A percentile compares a stretch with the other conserved stretches of the same genome.
Evolutionary conservation across 2,113 vertebrate genomes (phyloP).

Genomic region (Apodemus sylvaticus): DNA sequence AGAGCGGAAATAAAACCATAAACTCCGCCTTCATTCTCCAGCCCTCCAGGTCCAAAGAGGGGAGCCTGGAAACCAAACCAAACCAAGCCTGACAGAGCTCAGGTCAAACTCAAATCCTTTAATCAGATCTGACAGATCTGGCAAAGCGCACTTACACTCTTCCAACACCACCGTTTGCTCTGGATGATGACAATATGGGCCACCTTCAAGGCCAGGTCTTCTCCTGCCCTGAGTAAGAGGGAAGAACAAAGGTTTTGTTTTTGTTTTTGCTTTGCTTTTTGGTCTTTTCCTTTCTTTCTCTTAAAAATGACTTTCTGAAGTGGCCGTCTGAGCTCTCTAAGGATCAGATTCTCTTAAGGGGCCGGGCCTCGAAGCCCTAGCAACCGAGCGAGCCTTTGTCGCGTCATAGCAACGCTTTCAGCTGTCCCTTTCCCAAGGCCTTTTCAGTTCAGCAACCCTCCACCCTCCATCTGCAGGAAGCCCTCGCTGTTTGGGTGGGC

Average conservation of each 20-base stretch:
- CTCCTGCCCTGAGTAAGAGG: background rate
- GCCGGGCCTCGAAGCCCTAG: constrained; percentile 63
- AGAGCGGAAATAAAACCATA: background rate
- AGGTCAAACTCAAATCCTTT: background rate
- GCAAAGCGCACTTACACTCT: background rate
- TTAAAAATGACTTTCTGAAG: background rate
- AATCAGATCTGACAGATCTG: background rate
- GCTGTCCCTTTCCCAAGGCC: rapidly evolving
- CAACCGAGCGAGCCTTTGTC: background rate
- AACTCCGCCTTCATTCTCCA: background rate
- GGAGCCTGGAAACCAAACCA: background rate
- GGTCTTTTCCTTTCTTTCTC: no score
- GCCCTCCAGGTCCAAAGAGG: background rate
- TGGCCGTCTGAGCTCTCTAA: background rate
- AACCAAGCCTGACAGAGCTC: background rate
- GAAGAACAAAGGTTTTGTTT: background rate
- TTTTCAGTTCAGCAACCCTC: background rate
- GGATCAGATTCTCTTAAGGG: background rate
- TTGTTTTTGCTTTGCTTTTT: no score
- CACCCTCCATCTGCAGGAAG: background rate
- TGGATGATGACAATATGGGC: background rate
- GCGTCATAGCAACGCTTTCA: constrained; percentile 51
- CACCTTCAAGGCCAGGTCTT: background rate
- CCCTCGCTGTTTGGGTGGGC: rapidly evolving
- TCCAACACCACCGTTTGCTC: background rate